Conservation (phyloP, 2,888 invertebrate species). For the Invenusta paracnida region DNA sequence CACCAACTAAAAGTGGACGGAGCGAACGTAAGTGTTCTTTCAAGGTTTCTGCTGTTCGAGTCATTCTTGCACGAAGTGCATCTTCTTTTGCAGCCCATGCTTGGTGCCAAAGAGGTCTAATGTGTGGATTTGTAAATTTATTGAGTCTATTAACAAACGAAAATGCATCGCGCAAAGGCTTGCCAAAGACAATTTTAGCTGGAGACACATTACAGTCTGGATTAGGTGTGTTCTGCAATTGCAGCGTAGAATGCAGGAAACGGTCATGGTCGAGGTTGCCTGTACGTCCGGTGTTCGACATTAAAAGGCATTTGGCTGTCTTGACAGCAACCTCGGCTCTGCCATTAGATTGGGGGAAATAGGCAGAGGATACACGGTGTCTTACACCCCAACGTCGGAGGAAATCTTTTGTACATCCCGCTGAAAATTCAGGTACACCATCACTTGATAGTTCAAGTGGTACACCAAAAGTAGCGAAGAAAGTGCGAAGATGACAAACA, state of each 20-base stretch:
- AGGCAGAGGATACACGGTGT: background rate
- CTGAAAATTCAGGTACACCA: background rate
- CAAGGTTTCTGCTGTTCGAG: slow-evolving; percentile 43
- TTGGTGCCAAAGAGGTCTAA: slow-evolving; percentile 15
- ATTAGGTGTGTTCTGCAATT: slow-evolving; percentile 46
- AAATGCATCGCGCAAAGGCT: slow-evolving; percentile 30
- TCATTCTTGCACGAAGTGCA: slow-evolving; percentile 36
- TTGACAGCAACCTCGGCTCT: slow-evolving; percentile 47
- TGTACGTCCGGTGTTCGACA: slow-evolving; percentile 44
- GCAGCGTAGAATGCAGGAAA: slow-evolving; percentile 46
- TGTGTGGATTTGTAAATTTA: slow-evolving; percentile 30
- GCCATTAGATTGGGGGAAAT: slow-evolving; percentile 42
- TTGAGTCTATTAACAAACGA: slow-evolving; percentile 1
- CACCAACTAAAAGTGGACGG: slow-evolving; percentile 45
- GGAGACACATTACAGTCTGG: slow-evolving; percentile 47
- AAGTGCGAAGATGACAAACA: background rate
- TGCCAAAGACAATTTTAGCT: slow-evolving; percentile 47
- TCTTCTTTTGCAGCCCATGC: slow-evolving; percentile 21
- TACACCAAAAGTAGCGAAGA: background rate
- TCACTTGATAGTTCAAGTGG: background rate
- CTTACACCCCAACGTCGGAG: background rate
- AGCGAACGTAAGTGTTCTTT: slow-evolving; percentile 31
- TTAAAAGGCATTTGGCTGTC: slow-evolving; percentile 47
- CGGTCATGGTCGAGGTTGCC: slow-evolving; percentile 45
- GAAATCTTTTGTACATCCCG: background rate